Evolutionary conservation across 1,140 invertebrate genomes (phyloP).

Genomic region (Calephelis nemesis): DNA sequence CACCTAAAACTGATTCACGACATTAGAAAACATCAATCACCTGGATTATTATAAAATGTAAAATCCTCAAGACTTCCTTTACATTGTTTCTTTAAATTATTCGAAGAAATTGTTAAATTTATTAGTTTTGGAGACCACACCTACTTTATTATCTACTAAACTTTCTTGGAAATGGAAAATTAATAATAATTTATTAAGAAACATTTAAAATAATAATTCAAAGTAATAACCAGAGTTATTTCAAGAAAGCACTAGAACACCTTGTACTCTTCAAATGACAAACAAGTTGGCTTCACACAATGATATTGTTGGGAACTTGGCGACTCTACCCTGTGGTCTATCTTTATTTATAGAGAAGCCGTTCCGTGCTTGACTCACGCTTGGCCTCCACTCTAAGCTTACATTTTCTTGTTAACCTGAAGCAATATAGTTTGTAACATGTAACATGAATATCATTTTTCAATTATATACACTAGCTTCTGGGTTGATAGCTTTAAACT

Average conservation of each 20-base stretch:
- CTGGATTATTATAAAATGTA: too few relatives aligned
- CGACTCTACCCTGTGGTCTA: slow-evolving; percentile 11
- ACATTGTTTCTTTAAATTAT: too few relatives aligned
- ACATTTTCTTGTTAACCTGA: not conserved
- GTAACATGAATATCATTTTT: too few relatives aligned
- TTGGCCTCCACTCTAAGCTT: slow-evolving; percentile 32
- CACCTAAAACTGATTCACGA: too few relatives aligned
- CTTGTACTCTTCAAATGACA: slow-evolving; percentile 36
- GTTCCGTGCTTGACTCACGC: slow-evolving; percentile 46
- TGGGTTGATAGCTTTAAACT: too few relatives aligned
- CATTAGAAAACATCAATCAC: too few relatives aligned
- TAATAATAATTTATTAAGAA: not conserved
- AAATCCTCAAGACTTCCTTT: too few relatives aligned
- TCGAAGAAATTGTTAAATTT: too few relatives aligned
- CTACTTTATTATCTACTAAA: too few relatives aligned
- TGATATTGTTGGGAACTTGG: slow-evolving; percentile 51
- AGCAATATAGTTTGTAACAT: not conserved
- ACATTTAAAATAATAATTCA: not conserved
- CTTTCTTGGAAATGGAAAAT: not conserved
- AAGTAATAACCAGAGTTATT: not conserved
- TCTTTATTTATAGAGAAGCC: slow-evolving; percentile 45
- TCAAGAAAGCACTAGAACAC: slow-evolving; percentile 14
- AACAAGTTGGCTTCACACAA: slow-evolving; percentile 52
- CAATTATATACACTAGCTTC: too few relatives aligned
- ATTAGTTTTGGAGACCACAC: too few relatives aligned